Conservation (phyloP, 2,113 vertebrate species). For the Coracopsis vasa region DNA sequence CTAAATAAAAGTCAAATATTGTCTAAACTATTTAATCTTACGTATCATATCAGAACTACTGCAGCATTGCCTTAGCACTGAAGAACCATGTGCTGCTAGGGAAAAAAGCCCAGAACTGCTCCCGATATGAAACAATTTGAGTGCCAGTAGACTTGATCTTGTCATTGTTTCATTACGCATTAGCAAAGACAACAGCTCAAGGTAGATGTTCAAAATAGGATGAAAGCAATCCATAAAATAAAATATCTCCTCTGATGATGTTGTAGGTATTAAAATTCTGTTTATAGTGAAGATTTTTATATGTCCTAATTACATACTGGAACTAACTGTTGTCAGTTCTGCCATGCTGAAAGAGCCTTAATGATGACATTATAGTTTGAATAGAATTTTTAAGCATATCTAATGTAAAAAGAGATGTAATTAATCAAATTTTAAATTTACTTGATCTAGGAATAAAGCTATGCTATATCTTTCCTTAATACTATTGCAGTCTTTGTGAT, state of each 20-base stretch:
- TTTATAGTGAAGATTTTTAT: conserved; percentile 51
- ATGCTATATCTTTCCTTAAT: not conserved
- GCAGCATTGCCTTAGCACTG: not conserved
- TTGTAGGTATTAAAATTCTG: conserved; percentile 39
- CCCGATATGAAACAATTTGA: not conserved
- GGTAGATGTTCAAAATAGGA: conserved; percentile 46
- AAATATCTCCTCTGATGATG: conserved; percentile 27
- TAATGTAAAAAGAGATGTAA: conserved; percentile 34
- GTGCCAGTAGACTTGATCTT: not conserved
- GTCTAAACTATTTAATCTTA: not conserved
- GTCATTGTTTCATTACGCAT: not conserved
- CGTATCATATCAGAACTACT: not conserved
- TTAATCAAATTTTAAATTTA: conserved; percentile 44
- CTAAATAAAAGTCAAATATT: not conserved
- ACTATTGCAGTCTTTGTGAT: not conserved
- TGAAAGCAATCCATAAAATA: conserved; percentile 51
- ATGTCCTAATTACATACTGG: conserved; percentile 37
- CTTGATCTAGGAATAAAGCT: not conserved
- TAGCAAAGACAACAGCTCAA: conserved; percentile 10
- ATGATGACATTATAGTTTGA: conserved; percentile 31
- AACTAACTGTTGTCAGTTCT: conserved; percentile 44
- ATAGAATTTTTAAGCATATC: conserved; percentile 23
- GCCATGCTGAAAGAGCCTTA: conserved; percentile 32
- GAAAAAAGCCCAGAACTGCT: not conserved
- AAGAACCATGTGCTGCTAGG: not conserved